A percentile compares a stretch with the other conserved stretches of the same genome.
These are phyloP conservation scores for Chirona hameri DNA, from an alignment of 2,888 invertebrate species.

Conservation along the genomic window DNA sequence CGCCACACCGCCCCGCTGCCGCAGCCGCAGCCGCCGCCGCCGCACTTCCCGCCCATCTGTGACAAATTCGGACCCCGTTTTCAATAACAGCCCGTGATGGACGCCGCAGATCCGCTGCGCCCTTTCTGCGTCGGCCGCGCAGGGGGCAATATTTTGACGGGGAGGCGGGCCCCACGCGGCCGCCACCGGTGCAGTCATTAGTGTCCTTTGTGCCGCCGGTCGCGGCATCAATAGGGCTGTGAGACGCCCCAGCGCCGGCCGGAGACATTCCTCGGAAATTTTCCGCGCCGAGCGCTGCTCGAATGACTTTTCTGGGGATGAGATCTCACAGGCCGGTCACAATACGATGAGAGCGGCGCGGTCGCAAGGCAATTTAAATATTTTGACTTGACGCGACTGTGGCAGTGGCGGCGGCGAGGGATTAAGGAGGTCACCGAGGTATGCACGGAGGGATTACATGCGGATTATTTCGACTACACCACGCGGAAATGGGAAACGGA, in stretches of 20 bases:
- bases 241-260: background rate
- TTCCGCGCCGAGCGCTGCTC: background rate
- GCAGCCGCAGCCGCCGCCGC: background rate
- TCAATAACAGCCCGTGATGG: background rate
- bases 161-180: background rate
- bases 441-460: background rate
- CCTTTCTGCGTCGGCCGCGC: background rate
- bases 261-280: background rate
- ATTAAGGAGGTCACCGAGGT: slow-evolving; percentile 2
- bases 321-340: background rate
- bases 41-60: background rate
- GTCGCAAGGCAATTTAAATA: slow-evolving; percentile 22
- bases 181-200: background rate
- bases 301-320: background rate
- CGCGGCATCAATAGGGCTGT: background rate
- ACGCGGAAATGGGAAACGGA: background rate
- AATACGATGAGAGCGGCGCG: background rate
- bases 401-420: background rate
- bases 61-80: background rate
- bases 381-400: background rate
- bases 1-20: background rate
- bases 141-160: slow-evolving; percentile 22
- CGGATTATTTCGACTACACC: background rate
- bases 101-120: background rate
- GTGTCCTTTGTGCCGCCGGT: background rate